Evolutionary conservation across 2,113 vertebrate genomes (phyloP).

Genomic region (Cynocephalus volans): DNA sequence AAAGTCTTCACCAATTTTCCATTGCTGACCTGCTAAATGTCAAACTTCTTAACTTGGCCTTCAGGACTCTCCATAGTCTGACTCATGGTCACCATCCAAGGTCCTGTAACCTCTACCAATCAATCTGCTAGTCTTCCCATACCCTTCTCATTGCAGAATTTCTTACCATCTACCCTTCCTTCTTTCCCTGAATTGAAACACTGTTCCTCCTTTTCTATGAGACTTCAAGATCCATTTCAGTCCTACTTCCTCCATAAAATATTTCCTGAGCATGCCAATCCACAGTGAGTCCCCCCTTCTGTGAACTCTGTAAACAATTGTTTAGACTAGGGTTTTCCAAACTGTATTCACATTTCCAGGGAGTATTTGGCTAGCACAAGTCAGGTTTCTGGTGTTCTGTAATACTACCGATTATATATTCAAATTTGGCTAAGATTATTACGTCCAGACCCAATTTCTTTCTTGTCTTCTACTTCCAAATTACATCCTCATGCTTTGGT

Average conservation of each 20-base stretch:
- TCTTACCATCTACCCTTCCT: not conserved
- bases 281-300: not conserved
- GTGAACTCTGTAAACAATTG: slow-evolving; percentile 27
- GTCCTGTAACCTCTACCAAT: not conserved
- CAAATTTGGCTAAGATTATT: slow-evolving; percentile 65
- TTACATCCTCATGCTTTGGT: slow-evolving; percentile 56
- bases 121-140: not conserved
- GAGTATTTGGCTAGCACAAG: slow-evolving; percentile 54
- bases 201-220: not conserved
- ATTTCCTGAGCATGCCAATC: not conserved
- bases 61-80: not conserved
- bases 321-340: slow-evolving; percentile 64
- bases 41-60: not conserved
- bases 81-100: not conserved
- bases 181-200: not conserved
- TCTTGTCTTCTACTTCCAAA: slow-evolving; percentile 70
- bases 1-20: not conserved
- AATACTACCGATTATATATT: slow-evolving; percentile 72
- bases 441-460: slow-evolving; percentile 68
- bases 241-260: not conserved
- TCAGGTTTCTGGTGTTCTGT: slow-evolving; percentile 66
- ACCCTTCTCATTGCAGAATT: not conserved
- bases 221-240: slow-evolving; percentile 33
- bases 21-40: not conserved
- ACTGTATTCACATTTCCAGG: slow-evolving; percentile 25